phyloP scores from a whole-genome alignment of 2,797 vertebrate genomes.

The Pseudotriccus pelzelni region DNA sequence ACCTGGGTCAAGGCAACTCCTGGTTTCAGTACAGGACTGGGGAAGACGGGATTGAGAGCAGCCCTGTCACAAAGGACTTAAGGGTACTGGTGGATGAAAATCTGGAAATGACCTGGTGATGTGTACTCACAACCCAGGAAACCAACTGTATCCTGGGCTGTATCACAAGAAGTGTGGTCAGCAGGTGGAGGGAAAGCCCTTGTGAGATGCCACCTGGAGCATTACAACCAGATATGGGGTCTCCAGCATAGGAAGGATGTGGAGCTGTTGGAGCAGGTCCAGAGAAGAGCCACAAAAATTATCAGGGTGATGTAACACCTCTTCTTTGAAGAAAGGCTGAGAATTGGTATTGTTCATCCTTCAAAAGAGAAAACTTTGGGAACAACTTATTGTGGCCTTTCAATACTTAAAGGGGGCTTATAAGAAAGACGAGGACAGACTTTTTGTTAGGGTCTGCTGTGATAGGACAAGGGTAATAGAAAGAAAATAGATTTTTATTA shows the following conservation, averaged over 20 bases:
- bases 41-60: background rate
- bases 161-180: accelerated
- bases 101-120: accelerated
- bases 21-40: background rate
- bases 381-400: accelerated
- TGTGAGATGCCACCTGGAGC: background rate
- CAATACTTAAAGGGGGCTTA: background rate
- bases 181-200: accelerated
- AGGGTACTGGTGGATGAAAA: background rate
- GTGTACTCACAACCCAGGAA: background rate
- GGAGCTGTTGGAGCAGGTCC: accelerated
- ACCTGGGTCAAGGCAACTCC: background rate
- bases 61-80: background rate
- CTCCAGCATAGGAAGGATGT: accelerated
- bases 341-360: background rate
- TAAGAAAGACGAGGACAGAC: background rate
- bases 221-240: background rate
- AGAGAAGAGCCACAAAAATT: background rate
- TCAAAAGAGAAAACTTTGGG: background rate
- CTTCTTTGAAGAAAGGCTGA: background rate
- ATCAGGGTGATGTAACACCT: background rate
- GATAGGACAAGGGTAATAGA: background rate
- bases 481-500: background rate
- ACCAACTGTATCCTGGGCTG: background rate
- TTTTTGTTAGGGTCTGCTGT: background rate